Base-by-base conservation (phyloP, 2,888 invertebrate species). In the Galerucella pusilla region DNA sequence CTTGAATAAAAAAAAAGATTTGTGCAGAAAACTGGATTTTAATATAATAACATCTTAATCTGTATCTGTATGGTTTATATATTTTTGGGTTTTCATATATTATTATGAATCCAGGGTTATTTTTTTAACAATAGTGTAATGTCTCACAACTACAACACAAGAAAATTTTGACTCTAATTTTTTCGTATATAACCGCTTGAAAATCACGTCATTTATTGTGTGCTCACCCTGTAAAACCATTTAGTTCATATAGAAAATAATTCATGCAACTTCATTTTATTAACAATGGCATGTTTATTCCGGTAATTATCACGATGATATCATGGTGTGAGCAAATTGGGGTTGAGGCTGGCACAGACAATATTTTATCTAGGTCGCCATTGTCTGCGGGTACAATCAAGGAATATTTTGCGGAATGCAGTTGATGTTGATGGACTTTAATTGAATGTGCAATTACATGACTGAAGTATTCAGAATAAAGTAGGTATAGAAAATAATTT, bases 271-370 rank as follows among this genome's bases (percentile, higher is more conserved):
- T 35, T 61, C 61, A 61, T 61, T 61, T 28, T 61, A 28, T 35
- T 61, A 35, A 61, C 35, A 61, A 61, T 61, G 35, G 28, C 61
- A 4, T 61, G 61, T 61, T 61, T 61, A 61, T 61, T 61, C 61
- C 61, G 61, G 35, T 61, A 61, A 61, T 61, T 61, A 61, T 61
- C 28, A 61, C 35, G 61, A 61, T 61, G 61, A 61, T 61, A 61
- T 61, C 61, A 61, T 61, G 61, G 61, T 61, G 61, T 61, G 28
- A 28, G 61, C 28, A 61, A 61, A 61, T 61, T 61, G 61, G 61
- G 61, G 61, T 61, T 61, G 61, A 61, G 61, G 61, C n/a, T 61
- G 61, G 61, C 61, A 61, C 28, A 61, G 61, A 61, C 35, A 35
- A 61, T 61, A 61, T 61, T 35, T 35, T 61, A 61, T 61, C 61